These are phyloP conservation scores for Microplitis manilae DNA, from an alignment of 2,888 invertebrate genomes.

Conservation along the genomic window DNA sequence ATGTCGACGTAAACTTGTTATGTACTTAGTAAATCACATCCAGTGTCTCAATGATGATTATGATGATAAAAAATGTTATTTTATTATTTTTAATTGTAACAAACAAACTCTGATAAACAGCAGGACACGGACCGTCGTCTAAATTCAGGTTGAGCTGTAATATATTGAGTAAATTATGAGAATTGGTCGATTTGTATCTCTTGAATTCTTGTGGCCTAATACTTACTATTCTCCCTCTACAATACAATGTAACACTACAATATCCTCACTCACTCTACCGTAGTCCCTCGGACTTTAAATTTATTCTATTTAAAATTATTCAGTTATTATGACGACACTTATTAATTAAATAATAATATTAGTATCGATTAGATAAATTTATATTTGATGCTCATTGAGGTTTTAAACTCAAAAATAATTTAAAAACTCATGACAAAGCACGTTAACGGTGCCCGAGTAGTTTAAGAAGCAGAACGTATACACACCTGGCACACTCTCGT, in stretches of 20 bases:
- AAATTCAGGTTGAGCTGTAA: not conserved
- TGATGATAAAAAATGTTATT: not conserved
- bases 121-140: not conserved
- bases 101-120: not conserved
- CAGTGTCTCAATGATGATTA: not conserved
- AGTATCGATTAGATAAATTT: not conserved
- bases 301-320: not conserved
- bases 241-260: not conserved
- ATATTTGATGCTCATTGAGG: not conserved
- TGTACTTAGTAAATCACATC: not conserved
- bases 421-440: slow-evolving; percentile 58
- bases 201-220: slow-evolving; percentile 8
- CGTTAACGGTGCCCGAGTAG: slow-evolving; percentile 54
- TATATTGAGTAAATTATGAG: not conserved
- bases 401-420: slow-evolving; percentile 29
- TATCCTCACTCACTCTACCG: slow-evolving; percentile 18
- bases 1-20: slow-evolving; percentile 40
- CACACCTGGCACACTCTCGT: slow-evolving; percentile 59
- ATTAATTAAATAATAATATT: not conserved
- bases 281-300: slow-evolving; percentile 26
- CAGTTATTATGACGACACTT: slow-evolving; percentile 16
- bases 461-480: slow-evolving; percentile 56
- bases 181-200: slow-evolving; percentile 19
- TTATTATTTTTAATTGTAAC: not conserved
- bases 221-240: slow-evolving; percentile 4